phyloP scores from a whole-genome alignment of 2,797 vertebrate genomes.

The Chelonia mydas region DNA sequence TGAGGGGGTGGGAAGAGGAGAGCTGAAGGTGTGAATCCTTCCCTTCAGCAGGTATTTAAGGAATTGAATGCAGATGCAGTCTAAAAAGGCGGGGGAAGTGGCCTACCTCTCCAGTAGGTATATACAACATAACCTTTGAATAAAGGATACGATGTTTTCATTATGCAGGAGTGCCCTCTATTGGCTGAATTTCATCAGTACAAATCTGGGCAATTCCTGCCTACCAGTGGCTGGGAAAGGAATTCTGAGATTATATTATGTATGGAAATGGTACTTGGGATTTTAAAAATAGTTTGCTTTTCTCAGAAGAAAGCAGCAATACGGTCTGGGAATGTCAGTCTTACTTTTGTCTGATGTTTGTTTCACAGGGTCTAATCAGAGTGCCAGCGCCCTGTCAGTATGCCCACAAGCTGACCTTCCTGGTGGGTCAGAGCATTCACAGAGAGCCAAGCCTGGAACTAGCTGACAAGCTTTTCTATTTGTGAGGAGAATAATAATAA shows the following conservation, averaged over 20 bases:
- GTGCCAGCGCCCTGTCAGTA: slow-evolving; percentile 70
- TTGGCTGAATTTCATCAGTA: neutral
- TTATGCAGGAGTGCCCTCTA: neutral
- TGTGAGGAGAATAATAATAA: slow-evolving; percentile 15
- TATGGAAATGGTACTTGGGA: neutral
- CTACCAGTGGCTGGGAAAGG: neutral
- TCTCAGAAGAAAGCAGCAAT: neutral
- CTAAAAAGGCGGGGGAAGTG: neutral
- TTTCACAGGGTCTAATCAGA: slow-evolving; percentile 41
- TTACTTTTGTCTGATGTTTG: neutral
- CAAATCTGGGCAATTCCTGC: neutral
- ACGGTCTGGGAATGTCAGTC: neutral
- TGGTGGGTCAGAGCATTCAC: slow-evolving; percentile 66
- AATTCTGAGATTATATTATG: accelerated
- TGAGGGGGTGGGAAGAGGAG: neutral
- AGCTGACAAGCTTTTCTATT: slow-evolving; percentile 65
- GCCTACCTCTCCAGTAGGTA: neutral
- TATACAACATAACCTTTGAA: neutral
- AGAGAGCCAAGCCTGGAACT: slow-evolving; percentile 65
- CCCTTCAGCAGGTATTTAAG: neutral
- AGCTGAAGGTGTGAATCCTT: neutral
- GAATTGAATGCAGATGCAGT: neutral
- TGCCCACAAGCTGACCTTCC: slow-evolving; percentile 59
- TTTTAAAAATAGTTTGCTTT: neutral
- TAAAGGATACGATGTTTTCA: neutral